These are phyloP conservation scores for Puntigrus tetrazona DNA, from an alignment of 2,113 vertebrate genomes.

Conservation along the genomic window DNA sequence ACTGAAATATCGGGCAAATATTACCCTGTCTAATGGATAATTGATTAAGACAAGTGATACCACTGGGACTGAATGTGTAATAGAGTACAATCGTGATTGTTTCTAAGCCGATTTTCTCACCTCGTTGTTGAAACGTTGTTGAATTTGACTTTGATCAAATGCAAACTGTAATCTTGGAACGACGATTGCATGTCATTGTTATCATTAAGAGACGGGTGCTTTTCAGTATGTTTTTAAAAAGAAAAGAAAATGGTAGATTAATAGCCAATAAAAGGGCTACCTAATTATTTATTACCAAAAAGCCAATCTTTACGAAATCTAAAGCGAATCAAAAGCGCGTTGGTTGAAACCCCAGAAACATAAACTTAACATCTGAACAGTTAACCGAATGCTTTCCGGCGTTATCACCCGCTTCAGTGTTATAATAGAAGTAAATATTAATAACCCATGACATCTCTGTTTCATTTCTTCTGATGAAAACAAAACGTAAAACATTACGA, in stretches of 20 bases:
- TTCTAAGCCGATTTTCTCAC: constrained; percentile 18
- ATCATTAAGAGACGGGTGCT: neutral
- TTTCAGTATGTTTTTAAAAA: neutral
- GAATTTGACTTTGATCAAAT: neutral
- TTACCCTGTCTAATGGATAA: constrained; percentile 77
- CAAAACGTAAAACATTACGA: neutral
- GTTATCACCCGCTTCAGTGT: neutral
- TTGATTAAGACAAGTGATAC: constrained; percentile 74
- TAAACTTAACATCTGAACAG: neutral
- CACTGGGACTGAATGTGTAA: constrained; percentile 63
- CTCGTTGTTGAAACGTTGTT: neutral
- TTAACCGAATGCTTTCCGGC: neutral
- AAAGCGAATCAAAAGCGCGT: neutral
- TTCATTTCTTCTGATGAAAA: neutral
- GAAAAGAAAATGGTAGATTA: neutral
- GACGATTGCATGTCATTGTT: neutral
- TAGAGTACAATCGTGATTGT: constrained; percentile 37
- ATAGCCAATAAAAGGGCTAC: neutral
- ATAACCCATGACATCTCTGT: neutral
- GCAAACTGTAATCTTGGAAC: neutral
- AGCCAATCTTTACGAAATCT: neutral
- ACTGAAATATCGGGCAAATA: constrained; percentile 75
- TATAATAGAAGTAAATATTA: neutral
- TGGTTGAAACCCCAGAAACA: neutral
- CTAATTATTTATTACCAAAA: neutral